Percentiles rank a stretch among this genome's conserved stretches.
Evolutionary conservation across 2,888 invertebrate genomes (phyloP).

Genomic region (Eugnorisma glareosa): DNA sequence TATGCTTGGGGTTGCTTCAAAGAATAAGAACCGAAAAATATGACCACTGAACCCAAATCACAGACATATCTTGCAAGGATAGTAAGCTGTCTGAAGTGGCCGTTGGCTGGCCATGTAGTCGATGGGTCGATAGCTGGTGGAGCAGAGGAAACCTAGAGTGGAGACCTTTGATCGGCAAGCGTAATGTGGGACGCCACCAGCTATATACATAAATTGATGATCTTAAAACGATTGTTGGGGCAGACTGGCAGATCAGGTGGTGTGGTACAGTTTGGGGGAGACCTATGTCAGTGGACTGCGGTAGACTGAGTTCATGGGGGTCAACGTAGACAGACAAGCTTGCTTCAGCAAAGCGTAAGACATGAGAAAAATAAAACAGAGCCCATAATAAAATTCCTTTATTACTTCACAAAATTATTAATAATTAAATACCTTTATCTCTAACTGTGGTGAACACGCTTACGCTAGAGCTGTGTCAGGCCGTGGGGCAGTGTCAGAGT

Average conservation of each 20-base stretch:
- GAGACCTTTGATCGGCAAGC: neutral
- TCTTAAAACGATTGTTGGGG: neutral
- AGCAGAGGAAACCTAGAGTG: neutral
- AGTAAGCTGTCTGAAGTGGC: neutral
- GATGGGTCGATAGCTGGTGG: neutral
- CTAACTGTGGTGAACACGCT: conserved; percentile 63
- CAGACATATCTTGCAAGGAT: neutral
- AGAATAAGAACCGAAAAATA: neutral
- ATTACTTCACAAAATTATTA: conserved; percentile 51
- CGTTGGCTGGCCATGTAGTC: neutral
- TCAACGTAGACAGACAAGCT: neutral
- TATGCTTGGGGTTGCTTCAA: neutral
- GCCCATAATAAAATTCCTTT: conserved; percentile 38
- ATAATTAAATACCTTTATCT: conserved; percentile 40
- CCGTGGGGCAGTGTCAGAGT: conserved; percentile 48
- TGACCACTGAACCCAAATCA: neutral
- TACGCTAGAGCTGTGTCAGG: conserved; percentile 52
- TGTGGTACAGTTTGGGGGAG: neutral
- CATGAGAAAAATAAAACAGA: conserved; percentile 39
- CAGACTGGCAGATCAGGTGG: neutral
- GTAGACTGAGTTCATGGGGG: neutral
- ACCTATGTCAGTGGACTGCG: neutral
- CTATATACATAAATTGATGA: no score
- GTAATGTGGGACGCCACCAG: neutral
- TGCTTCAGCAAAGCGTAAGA: neutral